These are phyloP conservation scores for Eulemur mongoz DNA, from an alignment of 2,797 vertebrate genomes.

Conservation along the genomic window DNA sequence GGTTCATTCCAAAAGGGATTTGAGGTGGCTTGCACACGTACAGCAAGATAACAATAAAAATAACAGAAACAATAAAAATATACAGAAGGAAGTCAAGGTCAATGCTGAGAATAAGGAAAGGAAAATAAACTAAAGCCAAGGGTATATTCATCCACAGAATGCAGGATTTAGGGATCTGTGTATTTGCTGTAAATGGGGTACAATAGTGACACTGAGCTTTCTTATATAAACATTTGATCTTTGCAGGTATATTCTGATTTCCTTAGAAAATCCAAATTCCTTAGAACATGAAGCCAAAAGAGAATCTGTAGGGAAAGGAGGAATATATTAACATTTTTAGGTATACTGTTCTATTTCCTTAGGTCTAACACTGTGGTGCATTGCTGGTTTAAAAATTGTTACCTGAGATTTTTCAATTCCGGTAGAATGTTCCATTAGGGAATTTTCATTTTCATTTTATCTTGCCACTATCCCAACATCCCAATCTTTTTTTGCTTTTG, in stretches of 20 bases:
- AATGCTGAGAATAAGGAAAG: slow-evolving; percentile 9
- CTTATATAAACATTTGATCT: not conserved
- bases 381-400: slow-evolving; percentile 44
- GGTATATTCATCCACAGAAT: not conserved
- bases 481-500: not conserved
- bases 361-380: not conserved
- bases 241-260: slow-evolving; percentile 36
- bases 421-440: not conserved
- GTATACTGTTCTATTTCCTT: not conserved
- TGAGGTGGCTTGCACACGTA: slow-evolving; percentile 8
- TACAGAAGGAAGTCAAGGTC: not conserved
- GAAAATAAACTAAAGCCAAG: not conserved
- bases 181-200: not conserved
- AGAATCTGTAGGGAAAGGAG: not conserved
- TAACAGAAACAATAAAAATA: slow-evolving; percentile 1
- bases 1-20: not conserved
- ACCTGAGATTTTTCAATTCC: not conserved
- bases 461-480: not conserved
- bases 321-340: slow-evolving; percentile 11
- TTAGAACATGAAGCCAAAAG: slow-evolving; percentile 28
- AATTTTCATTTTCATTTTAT: slow-evolving; percentile 27
- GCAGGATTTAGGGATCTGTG: not conserved
- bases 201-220: not conserved
- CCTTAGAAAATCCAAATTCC: slow-evolving; percentile 26
- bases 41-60: slow-evolving; percentile 22